Base-by-base conservation (phyloP, 2,888 invertebrate species). In the Ctena decussata region DNA sequence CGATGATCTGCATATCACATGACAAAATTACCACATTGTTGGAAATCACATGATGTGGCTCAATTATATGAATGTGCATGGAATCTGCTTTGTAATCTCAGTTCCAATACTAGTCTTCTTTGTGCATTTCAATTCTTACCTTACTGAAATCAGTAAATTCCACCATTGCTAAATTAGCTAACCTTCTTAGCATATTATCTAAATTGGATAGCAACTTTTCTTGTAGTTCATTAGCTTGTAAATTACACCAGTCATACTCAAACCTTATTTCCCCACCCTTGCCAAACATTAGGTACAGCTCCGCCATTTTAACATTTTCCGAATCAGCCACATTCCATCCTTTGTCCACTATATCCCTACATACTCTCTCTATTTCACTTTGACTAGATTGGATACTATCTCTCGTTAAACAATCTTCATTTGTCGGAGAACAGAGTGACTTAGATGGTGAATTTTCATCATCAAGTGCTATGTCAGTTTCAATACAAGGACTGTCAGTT, bases 261-360 rank as follows among this genome's bases (percentile, higher is more conserved):
- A 96, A 93, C 39, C 93, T 90, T 24, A 96, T 89, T 74, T 94
- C 95, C 27, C 93, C 93, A 24, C 96, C 95, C 46, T 94, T 92
- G 3, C 96, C 96, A 79, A 96, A 91, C 97, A 98, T 98, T 73
- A 99, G 96, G 96, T 98, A 98, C 80, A 99, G 96, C 96, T 99
- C 98, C 0, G 98, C 98, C 41, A 99, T 97, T 5, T 98, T 98
- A 60, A 98, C 97, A 44, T 97, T 97, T 11, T 97, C 85, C 21
- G 77, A 80, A n/a, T 82, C 89, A 11, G 79, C 77, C 6, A 79
- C 74, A 49, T 77, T 82, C 89, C 86, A 89, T 1, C 90, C 89
- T 32, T 79, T 80, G 57, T 85, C 85, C 44, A 92, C 27, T 39
- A 86, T 81, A 49, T 86, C 82, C 21, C 80, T 80, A 71, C 78